These are phyloP conservation scores for Chamaetylas fuelleborni DNA, from an alignment of 2,113 vertebrate species.

Conservation along the genomic window DNA sequence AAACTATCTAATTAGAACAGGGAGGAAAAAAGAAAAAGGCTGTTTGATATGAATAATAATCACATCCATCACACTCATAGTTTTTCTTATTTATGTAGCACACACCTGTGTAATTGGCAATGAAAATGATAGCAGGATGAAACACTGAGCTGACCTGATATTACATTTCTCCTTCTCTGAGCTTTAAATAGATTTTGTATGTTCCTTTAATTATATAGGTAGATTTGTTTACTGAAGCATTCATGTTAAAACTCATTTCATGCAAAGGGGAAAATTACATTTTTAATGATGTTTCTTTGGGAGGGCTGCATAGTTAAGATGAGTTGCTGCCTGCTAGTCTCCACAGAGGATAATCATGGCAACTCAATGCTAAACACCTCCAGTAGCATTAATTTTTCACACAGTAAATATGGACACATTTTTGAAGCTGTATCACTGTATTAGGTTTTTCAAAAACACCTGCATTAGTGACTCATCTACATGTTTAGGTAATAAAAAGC, in stretches of 20 bases:
- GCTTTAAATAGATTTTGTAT: constrained; percentile 2
- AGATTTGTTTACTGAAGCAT: constrained; percentile 35
- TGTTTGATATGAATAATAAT: constrained; percentile 57
- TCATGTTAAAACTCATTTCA: background rate
- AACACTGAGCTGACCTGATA: background rate
- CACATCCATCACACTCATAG: constrained; percentile 22
- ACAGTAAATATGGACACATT: background rate
- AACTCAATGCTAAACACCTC: background rate
- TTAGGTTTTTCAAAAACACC: background rate
- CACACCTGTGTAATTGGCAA: constrained; percentile 46
- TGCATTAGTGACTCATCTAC: background rate
- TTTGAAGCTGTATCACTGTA: background rate
- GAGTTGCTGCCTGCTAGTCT: background rate
- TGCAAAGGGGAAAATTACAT: background rate
- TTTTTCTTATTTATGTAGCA: constrained; percentile 24
- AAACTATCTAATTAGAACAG: constrained; percentile 57
- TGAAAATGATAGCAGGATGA: constrained; percentile 7
- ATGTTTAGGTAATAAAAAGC: background rate
- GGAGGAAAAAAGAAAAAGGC: background rate
- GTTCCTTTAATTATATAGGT: constrained; percentile 52
- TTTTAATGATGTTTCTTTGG: constrained; percentile 39
- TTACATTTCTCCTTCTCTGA: constrained; percentile 7
- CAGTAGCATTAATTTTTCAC: background rate
- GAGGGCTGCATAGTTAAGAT: background rate
- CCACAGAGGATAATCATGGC: background rate